These are phyloP conservation scores for Eupsilia transversa DNA, from an alignment of 2,888 invertebrate genomes.

Conservation along the genomic window DNA sequence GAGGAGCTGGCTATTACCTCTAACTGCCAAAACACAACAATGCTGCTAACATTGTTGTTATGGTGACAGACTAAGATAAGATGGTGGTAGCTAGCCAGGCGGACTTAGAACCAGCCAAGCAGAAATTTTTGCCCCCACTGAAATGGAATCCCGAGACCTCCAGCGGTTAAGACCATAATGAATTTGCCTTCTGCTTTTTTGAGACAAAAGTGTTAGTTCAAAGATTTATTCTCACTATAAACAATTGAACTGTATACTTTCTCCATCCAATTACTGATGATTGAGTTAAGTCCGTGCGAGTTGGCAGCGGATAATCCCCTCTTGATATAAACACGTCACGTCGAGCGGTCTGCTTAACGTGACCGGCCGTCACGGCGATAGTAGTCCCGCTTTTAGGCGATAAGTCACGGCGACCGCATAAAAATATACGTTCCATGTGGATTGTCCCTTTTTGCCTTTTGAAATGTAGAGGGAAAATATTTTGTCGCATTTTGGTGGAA, in stretches of 20 bases:
- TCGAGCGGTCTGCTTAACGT: constrained; percentile 56
- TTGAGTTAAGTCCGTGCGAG: constrained; percentile 50
- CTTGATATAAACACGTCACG: constrained; percentile 58
- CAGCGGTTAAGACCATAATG: too few species aligned
- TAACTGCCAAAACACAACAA: too few species aligned
- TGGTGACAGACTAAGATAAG: too few species aligned
- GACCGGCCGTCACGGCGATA: constrained; percentile 46
- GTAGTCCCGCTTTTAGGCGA: constrained; percentile 37
- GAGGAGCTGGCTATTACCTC: too few species aligned
- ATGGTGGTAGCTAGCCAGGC: too few species aligned
- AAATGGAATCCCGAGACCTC: too few species aligned
- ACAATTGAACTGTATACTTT: constrained; percentile 47
- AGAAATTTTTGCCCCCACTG: too few species aligned
- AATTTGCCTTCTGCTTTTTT: not conserved
- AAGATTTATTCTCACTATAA: constrained; percentile 21
- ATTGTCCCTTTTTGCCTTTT: constrained; percentile 38
- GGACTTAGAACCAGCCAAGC: too few species aligned
- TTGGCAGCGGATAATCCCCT: constrained; percentile 50
- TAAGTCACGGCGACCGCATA: constrained; percentile 58
- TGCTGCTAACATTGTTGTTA: too few species aligned
- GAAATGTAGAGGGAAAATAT: constrained; percentile 25
- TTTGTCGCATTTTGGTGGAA: constrained; percentile 13
- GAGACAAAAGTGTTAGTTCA: not conserved
- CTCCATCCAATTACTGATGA: constrained; percentile 50
- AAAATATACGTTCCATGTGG: constrained; percentile 43